phyloP scores from a whole-genome alignment of 2,113 vertebrate species.

The Psilopogon haemacephalus region DNA sequence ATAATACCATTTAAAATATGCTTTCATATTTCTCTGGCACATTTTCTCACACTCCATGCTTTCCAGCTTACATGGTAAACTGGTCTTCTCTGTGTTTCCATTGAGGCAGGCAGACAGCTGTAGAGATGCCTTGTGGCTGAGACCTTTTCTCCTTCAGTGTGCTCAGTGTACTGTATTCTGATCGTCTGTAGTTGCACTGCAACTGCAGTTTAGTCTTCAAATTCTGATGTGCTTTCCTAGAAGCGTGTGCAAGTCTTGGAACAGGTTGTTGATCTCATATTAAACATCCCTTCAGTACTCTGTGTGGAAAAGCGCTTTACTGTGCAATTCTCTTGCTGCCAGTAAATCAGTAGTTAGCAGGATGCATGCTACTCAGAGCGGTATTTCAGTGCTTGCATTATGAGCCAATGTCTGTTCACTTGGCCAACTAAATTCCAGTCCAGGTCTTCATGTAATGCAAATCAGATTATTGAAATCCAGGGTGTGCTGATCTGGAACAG shows the following conservation, averaged over 20 bases:
- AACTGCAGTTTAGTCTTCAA: background rate
- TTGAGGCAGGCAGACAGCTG: background rate
- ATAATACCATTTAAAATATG: background rate
- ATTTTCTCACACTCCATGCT: background rate
- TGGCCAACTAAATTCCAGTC: conserved; percentile 18
- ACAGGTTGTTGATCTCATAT: background rate
- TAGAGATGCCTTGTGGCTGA: accelerated
- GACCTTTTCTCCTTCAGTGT: background rate
- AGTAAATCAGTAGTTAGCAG: background rate
- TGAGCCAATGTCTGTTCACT: background rate
- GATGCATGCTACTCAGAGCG: background rate
- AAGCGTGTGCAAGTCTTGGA: background rate
- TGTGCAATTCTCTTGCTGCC: background rate
- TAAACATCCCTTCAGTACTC: background rate
- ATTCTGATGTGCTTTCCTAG: background rate
- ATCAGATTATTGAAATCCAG: conserved; percentile 64
- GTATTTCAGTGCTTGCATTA: background rate
- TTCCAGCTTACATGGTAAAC: background rate
- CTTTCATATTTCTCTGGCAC: background rate
- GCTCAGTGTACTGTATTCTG: background rate
- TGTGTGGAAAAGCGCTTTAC: background rate
- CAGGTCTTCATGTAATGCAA: conserved; percentile 28
- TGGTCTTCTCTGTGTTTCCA: background rate
- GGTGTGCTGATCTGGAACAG: conserved; percentile 34
- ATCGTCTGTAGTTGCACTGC: background rate